Base-by-base conservation (phyloP, 2,888 invertebrate genomes). In the Amblyjoppa proteus region DNA sequence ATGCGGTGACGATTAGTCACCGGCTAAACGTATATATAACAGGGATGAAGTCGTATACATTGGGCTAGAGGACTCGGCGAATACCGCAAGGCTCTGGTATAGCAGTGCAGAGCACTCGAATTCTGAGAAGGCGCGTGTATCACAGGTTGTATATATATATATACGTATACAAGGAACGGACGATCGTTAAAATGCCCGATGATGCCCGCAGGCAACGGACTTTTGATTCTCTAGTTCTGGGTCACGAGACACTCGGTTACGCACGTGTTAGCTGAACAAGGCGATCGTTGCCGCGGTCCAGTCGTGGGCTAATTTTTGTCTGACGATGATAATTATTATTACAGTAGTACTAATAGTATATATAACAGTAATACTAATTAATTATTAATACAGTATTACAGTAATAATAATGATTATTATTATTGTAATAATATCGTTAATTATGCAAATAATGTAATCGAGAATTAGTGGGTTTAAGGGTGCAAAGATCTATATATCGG, bases 221-320 rank as follows among this genome's bases (percentile, higher is more conserved):
- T 86, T 86, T 86, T 78, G 77, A 79, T 83, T 79, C 70, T 76
- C 79, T 83, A 81, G 73, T 86, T 84, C 74, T 84, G 86, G 86
- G 86, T 86, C 86, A 86, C 75, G 79, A 79, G 86, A 79, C 41
- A 41, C 76, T 77, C 75, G 77, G 81, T 78, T 77, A 85, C 82
- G 85, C 86, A 85, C 81, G 71, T 85, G 84, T 49, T 84, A 34
- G 45, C 41, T 11, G 49, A 31, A 25, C 13, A 41, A 13, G 51
- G 13, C 56, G 56, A 56, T 70, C 31, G 31, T 61, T 38, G 34
- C 9, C 11, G 25, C 16, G 56, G 56, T 25, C 53, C 73, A 73
- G 56, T 25, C 20, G 16, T 56, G 1, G 73, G 56, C 45, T 3
- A 73, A 20, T 38, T n/a, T 34, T 56, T 0, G n/a, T 3, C 58